phyloP scores from a whole-genome alignment of 2,888 invertebrate genomes.

The Xanthorhoe designata region DNA sequence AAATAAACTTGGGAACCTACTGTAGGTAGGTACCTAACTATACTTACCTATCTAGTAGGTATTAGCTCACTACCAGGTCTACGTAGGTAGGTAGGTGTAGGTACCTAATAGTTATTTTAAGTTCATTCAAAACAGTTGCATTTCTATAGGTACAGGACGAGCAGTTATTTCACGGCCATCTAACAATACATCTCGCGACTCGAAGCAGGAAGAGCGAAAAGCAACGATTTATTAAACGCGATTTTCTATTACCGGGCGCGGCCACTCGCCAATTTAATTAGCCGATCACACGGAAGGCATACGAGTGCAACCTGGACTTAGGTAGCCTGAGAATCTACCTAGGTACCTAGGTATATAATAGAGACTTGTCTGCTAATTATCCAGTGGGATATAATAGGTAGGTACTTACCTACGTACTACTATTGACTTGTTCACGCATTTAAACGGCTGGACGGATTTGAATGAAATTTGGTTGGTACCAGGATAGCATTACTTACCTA shows the following conservation, averaged over 20 bases:
- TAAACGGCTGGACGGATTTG: too few relatives aligned
- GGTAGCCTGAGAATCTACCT: conserved; percentile 26
- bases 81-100: background rate
- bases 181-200: conserved; percentile 39
- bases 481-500: too few relatives aligned
- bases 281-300: conserved; percentile 78
- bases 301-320: conserved; percentile 54
- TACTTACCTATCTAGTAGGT: too few relatives aligned
- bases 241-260: conserved; percentile 70
- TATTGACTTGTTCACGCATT: too few relatives aligned
- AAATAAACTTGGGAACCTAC: too few relatives aligned
- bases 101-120: background rate
- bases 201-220: conserved; percentile 59
- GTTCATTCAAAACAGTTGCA: conserved; percentile 13
- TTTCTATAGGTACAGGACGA: conserved; percentile 8
- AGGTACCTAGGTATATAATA: background rate
- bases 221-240: conserved; percentile 69
- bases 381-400: background rate
- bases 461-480: too few relatives aligned
- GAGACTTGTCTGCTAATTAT: background rate
- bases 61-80: background rate
- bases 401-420: background rate
- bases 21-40: background rate
- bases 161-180: conserved; percentile 28
- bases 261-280: conserved; percentile 74